Base-by-base conservation (phyloP, 2,113 vertebrate genomes). In the Barnardius zonarius region DNA sequence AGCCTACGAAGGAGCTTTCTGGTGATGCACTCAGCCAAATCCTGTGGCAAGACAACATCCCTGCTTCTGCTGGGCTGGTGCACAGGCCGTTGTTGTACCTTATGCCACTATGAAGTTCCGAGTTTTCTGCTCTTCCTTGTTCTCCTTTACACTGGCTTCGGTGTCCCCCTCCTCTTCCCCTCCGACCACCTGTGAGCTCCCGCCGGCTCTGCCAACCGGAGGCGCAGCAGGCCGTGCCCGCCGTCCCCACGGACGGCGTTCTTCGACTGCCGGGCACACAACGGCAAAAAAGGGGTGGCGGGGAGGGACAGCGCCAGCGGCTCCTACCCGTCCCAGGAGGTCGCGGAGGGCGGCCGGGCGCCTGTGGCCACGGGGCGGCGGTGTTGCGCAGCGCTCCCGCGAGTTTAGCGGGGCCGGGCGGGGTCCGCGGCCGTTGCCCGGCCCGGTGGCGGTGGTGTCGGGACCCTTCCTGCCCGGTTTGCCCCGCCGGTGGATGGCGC, bases 331-430 rank as follows among this genome's bases (percentile, higher is more conserved):
- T 7, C 27, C 23, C 41, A 24, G 28, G 33, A 24, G 44, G 44
- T 44, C 7, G 37, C 31, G 25, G 52, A 10, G 39, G 31, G 57
- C 64, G 46, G 39, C 62, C 12, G 49, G 66, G 41, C 37, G 18
- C 27, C 55, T 15, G 75, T 43, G 69, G 69, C 83, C 90, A 44
- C 92, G 57, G 68, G 92, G 94, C 68, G 90, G 95, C 94, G 81
- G 35, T 88, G 93, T 94, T 88, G 95, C 30, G 88, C 92, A 94
- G 92, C 81, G 52, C 51, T 78, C 51, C 64, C 33, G 43, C 33
- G 51, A 51, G 54, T 15, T 18, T 5, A 7, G n/a, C 39, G 22
- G 14, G 17, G 31, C 41, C 18, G 35, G 64, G 35, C 20, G 10
- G 46, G 30, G 46, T 25, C 12, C 59, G 25, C 31, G 22, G 43